These are phyloP conservation scores for Hydrochoerus hydrochaeris DNA, from an alignment of 2,113 vertebrate genomes.

Conservation along the genomic window DNA sequence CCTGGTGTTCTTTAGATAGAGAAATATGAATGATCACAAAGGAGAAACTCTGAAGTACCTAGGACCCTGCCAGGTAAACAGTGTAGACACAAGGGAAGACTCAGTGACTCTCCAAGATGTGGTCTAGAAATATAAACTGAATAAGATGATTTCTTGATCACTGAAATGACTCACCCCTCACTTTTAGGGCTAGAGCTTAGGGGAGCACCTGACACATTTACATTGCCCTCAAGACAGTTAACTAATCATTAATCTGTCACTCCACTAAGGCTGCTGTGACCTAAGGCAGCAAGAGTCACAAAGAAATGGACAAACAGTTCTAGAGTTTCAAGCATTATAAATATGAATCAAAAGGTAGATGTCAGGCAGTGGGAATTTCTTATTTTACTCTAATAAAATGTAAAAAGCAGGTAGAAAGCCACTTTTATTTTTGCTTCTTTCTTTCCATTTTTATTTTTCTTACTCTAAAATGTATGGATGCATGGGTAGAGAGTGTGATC, in stretches of 20 bases:
- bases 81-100: background rate
- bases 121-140: background rate
- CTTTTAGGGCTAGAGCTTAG: background rate
- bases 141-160: background rate
- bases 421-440: background rate
- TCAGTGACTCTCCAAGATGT: background rate
- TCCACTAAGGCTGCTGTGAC: background rate
- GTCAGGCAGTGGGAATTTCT: background rate
- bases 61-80: background rate
- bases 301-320: background rate
- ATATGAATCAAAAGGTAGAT: background rate
- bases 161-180: background rate
- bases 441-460: background rate
- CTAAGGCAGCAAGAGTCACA: background rate
- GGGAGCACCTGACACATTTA: background rate
- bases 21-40: background rate
- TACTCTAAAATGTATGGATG: background rate
- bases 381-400: background rate
- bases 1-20: background rate
- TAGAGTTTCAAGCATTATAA: background rate
- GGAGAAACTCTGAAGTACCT: background rate
- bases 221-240: background rate
- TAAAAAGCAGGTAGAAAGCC: background rate
- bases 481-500: background rate
- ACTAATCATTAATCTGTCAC: background rate